Evolutionary conservation across 2,888 invertebrate species (phyloP), one percentile per base, ranked within the genome.

Genomic region (Kryphioiulus occultus): DNA sequence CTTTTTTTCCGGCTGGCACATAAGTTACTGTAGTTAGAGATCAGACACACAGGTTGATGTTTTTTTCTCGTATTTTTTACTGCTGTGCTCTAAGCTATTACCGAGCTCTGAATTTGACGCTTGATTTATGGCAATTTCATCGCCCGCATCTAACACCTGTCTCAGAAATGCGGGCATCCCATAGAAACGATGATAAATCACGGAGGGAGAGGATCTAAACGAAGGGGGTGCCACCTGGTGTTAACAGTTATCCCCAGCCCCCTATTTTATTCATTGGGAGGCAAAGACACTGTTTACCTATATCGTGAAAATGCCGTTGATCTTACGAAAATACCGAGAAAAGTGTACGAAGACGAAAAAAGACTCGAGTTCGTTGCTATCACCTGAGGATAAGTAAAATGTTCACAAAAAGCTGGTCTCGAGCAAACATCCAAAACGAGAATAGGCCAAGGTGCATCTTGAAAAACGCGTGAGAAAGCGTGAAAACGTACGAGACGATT

Each of bases 51-150:
- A 53, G 4, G 19, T 53, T n/a, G 59, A n/a, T n/a, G 59, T 22
- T 53, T 17, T 19, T 53, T 19, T 5, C 68, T 10, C 1, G 15
- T 17, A 10, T 53, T 78, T 30, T 78, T 78, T 78, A 15, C 78
- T 12, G 22, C 26, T 53, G 19, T 30, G 78, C 78, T 30, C 26
- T 2, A 0, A 78, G 12, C 78, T 78, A 53, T 53, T 53, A 53
- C 15, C 30, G 22, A 26, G 68, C 68, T n/a, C 22, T n/a, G 59
- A 22, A 59, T 59, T 68, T 68, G 68, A 68, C 68, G 26, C 9
- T 78, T 78, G 78, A 78, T 78, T 78, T 78, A 78, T 78, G 30
- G 3, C 78, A 12, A 15, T 78, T 78, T 78, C 78, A 78, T 78
- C 78, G 78, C 22, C 12, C 10, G 15, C 78, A 15, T 78, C 78